phyloP scores from a whole-genome alignment of 2,113 vertebrate species.

The Brachypteracias leptosomus region DNA sequence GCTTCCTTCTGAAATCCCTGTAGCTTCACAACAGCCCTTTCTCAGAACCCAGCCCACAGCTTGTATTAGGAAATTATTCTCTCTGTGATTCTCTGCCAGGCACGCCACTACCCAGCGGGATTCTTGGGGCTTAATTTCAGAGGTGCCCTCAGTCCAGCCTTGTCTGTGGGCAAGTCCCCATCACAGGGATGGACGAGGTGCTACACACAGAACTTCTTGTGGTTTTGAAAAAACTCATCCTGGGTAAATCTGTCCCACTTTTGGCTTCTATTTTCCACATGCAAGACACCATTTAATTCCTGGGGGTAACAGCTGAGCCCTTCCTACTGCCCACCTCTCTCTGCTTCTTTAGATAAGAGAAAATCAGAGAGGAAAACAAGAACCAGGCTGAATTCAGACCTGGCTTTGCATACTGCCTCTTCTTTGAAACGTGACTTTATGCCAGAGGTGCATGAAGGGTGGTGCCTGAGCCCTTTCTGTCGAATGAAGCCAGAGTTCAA shows the following conservation, averaged over 20 bases:
- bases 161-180: accelerated
- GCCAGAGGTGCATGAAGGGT: not conserved
- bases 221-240: not conserved
- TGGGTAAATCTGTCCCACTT: not conserved
- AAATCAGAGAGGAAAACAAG: not conserved
- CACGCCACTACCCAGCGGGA: not conserved
- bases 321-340: not conserved
- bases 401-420: not conserved
- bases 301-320: not conserved
- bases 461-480: not conserved
- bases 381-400: not conserved
- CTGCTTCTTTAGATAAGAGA: not conserved
- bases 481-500: not conserved
- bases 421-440: not conserved
- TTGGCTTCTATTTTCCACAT: not conserved
- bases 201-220: not conserved
- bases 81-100: not conserved
- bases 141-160: not conserved
- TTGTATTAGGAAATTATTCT: not conserved
- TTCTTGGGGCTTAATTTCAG: not conserved
- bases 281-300: accelerated
- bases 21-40: conserved; percentile 30
- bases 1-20: conserved; percentile 45
- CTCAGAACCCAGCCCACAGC: conserved; percentile 5
- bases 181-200: accelerated